phyloP scores from a whole-genome alignment of 2,797 vertebrate genomes.

The Enteromius radiatus region DNA sequence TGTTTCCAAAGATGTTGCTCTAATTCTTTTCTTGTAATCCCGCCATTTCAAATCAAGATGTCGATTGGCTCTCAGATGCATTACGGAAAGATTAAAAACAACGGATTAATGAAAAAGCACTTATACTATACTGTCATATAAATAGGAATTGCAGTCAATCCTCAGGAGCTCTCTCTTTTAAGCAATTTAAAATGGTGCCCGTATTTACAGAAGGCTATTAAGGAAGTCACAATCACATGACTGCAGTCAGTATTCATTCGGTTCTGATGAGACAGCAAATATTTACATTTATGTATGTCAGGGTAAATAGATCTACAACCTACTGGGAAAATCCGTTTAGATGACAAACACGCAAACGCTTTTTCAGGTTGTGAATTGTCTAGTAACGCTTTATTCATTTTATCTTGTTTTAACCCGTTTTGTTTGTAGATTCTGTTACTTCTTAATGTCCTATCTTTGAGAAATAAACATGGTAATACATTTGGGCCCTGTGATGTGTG shows the following conservation, averaged over 20 bases:
- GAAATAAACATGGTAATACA: slow-evolving; percentile 61
- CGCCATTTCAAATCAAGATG: slow-evolving; percentile 17
- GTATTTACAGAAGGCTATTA: slow-evolving; percentile 28
- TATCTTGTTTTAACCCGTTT: slow-evolving; percentile 43
- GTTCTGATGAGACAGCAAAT: neutral
- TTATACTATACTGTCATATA: slow-evolving; percentile 25
- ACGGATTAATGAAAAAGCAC: neutral
- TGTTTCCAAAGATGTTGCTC: slow-evolving; percentile 37
- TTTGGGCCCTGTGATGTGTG: neutral
- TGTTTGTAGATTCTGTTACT: slow-evolving; percentile 50
- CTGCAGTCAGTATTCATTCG: slow-evolving; percentile 13
- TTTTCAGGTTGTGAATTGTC: slow-evolving; percentile 16
- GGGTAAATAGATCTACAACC: neutral
- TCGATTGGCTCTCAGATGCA: neutral
- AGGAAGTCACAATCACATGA: slow-evolving; percentile 5
- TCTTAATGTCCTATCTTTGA: slow-evolving; percentile 61
- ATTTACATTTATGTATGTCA: slow-evolving; percentile 11
- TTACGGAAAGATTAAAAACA: slow-evolving; percentile 12
- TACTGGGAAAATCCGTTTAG: neutral
- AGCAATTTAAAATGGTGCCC: slow-evolving; percentile 5
- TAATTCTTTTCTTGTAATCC: neutral
- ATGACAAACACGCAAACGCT: neutral
- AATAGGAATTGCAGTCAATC: slow-evolving; percentile 18
- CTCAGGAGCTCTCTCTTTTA: slow-evolving; percentile 42
- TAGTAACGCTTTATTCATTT: slow-evolving; percentile 35